Evolutionary conservation across 2,888 invertebrate species (phyloP), one percentile per base, ranked within the genome.

Genomic region (Artemia sinica): DNA sequence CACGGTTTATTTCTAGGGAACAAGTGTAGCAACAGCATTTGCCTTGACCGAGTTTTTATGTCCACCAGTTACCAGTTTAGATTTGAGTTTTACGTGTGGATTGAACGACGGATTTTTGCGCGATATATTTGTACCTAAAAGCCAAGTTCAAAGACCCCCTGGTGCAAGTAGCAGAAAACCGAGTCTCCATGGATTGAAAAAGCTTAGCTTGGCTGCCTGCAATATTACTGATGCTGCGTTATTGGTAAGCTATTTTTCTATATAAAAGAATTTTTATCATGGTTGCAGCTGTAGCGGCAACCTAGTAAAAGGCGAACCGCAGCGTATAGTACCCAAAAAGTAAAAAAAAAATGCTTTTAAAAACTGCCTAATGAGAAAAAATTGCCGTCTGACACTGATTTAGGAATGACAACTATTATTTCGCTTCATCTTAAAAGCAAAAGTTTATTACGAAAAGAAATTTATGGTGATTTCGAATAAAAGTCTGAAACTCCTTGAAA

Each of bases 191-290:
- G 8, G 58, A 18, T 18, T 58, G 8, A 58, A n/a, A 18, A 58
- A 58, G 58, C 58, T 58, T n/a, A 58, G 58, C n/a, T 10, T 58
- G 58, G 58, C 58, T 58, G 58, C 58, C 14, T 58, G 58, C 10
- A 58, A 18, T 18, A 58, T 58, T 10, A 58, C 58, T 18, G 58
- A 58, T 18, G 58, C 58, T 58, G 58, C 14, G n/a, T 58, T 58
- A 18, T 10, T 58, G 58, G 58, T 58, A 58, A 14, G 58, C 1
- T 28, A 28, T 28, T 28, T 28, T 28, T 28, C 28, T 28, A 28
- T 28, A 28, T 28, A n/a, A 28, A 28, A 28, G 1, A 28, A 28
- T 28, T 28, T 28, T 28, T 28, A 28, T 28, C 28, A 28, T 28
- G 28, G 28, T 28, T 28, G 28, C 28, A 28, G 28, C 28, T 28